Evolutionary conservation across 2,888 invertebrate genomes (phyloP).

Genomic region (Rosalia funebris): DNA sequence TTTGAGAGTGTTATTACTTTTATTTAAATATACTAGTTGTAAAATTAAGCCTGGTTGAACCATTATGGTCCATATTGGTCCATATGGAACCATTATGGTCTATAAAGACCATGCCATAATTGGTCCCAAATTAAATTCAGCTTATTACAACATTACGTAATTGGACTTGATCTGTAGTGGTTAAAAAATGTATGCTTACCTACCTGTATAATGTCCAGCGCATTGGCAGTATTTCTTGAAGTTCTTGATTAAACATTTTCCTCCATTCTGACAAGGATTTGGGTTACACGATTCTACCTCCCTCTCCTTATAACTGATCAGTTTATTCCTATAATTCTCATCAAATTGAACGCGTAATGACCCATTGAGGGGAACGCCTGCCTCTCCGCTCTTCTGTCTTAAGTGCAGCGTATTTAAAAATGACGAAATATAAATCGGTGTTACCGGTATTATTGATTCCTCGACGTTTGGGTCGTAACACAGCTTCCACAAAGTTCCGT

Average conservation of each 20-base stretch:
- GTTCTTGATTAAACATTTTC: conserved; percentile 72
- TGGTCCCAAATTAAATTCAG: too few relatives aligned
- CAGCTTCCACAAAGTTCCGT: conserved; percentile 76
- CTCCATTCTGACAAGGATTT: conserved; percentile 78
- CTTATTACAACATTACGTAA: too few relatives aligned
- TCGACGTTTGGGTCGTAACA: conserved; percentile 64
- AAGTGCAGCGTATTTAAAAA: conserved; percentile 75
- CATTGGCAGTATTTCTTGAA: conserved; percentile 75
- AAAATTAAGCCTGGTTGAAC: too few relatives aligned
- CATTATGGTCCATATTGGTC: too few relatives aligned
- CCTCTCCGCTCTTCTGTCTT: conserved; percentile 65
- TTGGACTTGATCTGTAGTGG: too few relatives aligned
- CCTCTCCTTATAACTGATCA: conserved; percentile 70
- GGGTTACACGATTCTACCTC: conserved; percentile 76
- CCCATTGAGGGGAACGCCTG: conserved; percentile 70
- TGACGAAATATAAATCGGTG: conserved; percentile 72
- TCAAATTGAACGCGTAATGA: conserved; percentile 72
- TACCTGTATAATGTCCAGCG: conserved; percentile 78
- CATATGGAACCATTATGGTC: too few relatives aligned
- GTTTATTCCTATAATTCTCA: conserved; percentile 72
- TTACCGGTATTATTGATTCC: conserved; percentile 55
- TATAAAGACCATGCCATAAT: too few relatives aligned
- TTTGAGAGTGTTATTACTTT: too few relatives aligned
- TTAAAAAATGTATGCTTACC: too few relatives aligned
- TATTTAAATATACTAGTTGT: too few relatives aligned